phyloP scores from a whole-genome alignment of 2,797 vertebrate genomes.

The Odontamblyopus lacepedii region DNA sequence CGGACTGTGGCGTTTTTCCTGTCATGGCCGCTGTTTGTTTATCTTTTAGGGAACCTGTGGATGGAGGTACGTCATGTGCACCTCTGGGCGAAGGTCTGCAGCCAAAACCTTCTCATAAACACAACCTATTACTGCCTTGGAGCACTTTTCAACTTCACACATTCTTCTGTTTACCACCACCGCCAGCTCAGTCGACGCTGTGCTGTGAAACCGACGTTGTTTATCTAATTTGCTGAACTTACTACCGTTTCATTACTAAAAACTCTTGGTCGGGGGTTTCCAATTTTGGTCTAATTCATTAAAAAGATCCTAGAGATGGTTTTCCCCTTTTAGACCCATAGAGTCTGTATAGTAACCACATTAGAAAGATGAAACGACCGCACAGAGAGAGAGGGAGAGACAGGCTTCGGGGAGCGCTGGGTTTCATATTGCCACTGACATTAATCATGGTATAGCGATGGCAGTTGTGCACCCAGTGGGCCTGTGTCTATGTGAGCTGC shows the following conservation, averaged over 20 bases:
- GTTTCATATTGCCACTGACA: conserved; percentile 62
- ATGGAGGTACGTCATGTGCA: too few relatives aligned
- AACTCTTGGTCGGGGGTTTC: conserved; percentile 41
- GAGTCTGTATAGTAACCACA: conserved; percentile 61
- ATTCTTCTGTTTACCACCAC: conserved; percentile 5
- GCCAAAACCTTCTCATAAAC: too few relatives aligned
- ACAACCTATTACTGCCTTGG: too few relatives aligned
- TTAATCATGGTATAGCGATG: conserved; percentile 52
- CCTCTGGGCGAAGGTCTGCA: too few relatives aligned
- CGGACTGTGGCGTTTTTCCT: too few relatives aligned
- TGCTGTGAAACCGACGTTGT: conserved; percentile 18
- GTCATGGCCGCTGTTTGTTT: too few relatives aligned
- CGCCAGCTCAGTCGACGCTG: conserved; percentile 17
- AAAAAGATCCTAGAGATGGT: conserved; percentile 51
- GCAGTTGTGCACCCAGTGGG: conserved; percentile 29
- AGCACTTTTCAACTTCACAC: conserved; percentile 13
- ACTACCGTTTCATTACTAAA: conserved; percentile 35
- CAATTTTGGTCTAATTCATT: conserved; percentile 48
- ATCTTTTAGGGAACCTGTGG: too few relatives aligned
- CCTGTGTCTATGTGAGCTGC: conserved; percentile 9
- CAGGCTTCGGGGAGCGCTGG: conserved; percentile 48
- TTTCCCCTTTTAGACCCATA: conserved; percentile 55
- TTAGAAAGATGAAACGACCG: conserved; percentile 56
- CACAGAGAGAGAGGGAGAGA: conserved; percentile 48
- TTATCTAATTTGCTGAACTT: conserved; percentile 36